phyloP scores from a whole-genome alignment of 1,140 invertebrate genomes.

The Drosophila aff. region DNA sequence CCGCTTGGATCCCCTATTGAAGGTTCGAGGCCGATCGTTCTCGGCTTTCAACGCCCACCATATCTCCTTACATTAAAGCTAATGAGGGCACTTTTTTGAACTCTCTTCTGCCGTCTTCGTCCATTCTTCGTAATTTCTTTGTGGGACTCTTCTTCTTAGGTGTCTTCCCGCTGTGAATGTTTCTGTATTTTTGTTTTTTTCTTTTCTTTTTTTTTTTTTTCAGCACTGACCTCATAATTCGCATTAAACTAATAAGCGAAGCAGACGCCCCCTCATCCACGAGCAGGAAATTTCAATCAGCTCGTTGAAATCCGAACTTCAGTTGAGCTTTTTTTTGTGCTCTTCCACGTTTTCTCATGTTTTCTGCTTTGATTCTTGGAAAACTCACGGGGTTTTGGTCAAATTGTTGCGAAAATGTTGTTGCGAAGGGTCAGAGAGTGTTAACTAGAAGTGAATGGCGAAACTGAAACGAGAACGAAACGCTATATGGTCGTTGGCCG shows the following conservation, averaged over 20 bases:
- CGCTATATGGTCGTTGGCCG: not conserved
- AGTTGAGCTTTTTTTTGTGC: slow-evolving; percentile 7
- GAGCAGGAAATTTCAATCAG: slow-evolving; percentile 74
- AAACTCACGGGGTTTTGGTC: slow-evolving; percentile 21
- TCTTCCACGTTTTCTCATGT: slow-evolving; percentile 11
- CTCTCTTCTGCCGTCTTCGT: slow-evolving; percentile 22
- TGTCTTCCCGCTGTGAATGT: slow-evolving; percentile 26
- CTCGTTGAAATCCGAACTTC: slow-evolving; percentile 45
- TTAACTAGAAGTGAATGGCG: slow-evolving; percentile 31
- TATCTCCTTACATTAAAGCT: slow-evolving; percentile 72
- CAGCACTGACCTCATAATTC: slow-evolving; percentile 70
- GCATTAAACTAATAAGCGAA: slow-evolving; percentile 56
- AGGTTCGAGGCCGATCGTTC: slow-evolving; percentile 27
- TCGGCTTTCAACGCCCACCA: slow-evolving; percentile 54
- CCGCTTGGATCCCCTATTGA: slow-evolving; percentile 17
- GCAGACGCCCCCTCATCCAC: slow-evolving; percentile 37
- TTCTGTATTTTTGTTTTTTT: not conserved
- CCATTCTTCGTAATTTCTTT: slow-evolving; percentile 11
- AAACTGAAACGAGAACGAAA: slow-evolving; percentile 20
- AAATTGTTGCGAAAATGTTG: slow-evolving; percentile 44
- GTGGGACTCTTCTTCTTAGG: slow-evolving; percentile 4
- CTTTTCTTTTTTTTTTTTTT: slow-evolving; percentile 24
- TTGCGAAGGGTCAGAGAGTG: slow-evolving; percentile 27
- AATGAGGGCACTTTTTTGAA: slow-evolving; percentile 56
- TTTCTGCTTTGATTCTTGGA: slow-evolving; percentile 28